These are phyloP conservation scores for Candidula unifasciata DNA, from an alignment of 2,888 invertebrate genomes.

Conservation along the genomic window DNA sequence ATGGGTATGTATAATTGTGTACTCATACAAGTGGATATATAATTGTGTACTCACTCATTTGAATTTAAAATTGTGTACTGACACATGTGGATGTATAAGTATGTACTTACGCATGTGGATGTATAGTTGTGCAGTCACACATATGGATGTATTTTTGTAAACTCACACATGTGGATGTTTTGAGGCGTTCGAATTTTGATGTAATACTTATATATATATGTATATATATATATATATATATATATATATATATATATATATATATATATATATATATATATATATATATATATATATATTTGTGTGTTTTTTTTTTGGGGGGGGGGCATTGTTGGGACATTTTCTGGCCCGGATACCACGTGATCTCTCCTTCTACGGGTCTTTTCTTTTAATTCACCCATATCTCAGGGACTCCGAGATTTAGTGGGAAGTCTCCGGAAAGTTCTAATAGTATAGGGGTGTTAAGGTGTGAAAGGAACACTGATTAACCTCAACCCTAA, in stretches of 20 bases:
- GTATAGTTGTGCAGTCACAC: background rate
- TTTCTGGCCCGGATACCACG: background rate
- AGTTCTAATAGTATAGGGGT: too few relatives aligned
- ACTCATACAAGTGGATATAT: too few relatives aligned
- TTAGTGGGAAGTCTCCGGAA: too few relatives aligned
- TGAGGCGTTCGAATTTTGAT: background rate
- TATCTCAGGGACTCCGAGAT: too few relatives aligned
- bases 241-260: background rate
- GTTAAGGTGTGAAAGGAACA: too few relatives aligned
- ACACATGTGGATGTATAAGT: background rate
- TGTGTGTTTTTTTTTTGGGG: background rate
- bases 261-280: slow-evolving; percentile 16
- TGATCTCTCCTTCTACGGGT: too few relatives aligned
- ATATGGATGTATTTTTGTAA: background rate
- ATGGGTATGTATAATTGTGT: too few relatives aligned
- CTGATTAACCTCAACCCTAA: too few relatives aligned
- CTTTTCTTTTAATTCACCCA: too few relatives aligned
- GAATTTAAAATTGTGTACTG: too few relatives aligned
- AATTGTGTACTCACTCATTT: background rate
- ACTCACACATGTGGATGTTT: background rate
- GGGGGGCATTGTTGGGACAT: background rate
- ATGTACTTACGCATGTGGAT: too few relatives aligned
- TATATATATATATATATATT: slow-evolving; percentile 7
- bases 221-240: background rate
- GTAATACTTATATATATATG: background rate